These are phyloP conservation scores for Sphinx pinastri DNA, from an alignment of 2,888 invertebrate genomes.

Conservation along the genomic window DNA sequence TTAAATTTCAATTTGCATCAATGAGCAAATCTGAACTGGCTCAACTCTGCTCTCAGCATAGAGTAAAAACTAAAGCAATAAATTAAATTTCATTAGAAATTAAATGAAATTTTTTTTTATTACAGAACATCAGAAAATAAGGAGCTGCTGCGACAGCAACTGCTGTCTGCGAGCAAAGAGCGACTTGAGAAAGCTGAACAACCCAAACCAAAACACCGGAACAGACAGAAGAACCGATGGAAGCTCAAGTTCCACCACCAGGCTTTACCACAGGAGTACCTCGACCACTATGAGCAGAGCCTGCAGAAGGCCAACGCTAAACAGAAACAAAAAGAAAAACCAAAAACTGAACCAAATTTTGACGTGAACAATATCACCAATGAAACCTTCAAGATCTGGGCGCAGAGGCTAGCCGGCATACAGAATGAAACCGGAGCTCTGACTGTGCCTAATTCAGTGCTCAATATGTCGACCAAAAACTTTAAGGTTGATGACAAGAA, in stretches of 20 bases:
- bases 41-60: too few relatives aligned
- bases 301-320: slow-evolving; percentile 82
- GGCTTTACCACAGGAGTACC: slow-evolving; percentile 90
- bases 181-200: slow-evolving; percentile 63
- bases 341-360: slow-evolving; percentile 67
- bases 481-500: slow-evolving; percentile 63
- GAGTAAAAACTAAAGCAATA: too few relatives aligned
- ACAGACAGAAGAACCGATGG: slow-evolving; percentile 87
- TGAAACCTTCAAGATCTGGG: slow-evolving; percentile 89
- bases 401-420: slow-evolving; percentile 89
- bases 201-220: slow-evolving; percentile 67
- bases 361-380: slow-evolving; percentile 78
- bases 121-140: slow-evolving; percentile 76
- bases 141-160: slow-evolving; percentile 73
- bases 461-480: slow-evolving; percentile 59
- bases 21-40: too few relatives aligned
- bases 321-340: slow-evolving; percentile 59
- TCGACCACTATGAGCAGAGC: slow-evolving; percentile 91
- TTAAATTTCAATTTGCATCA: too few relatives aligned
- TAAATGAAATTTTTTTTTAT: slow-evolving; percentile 33
- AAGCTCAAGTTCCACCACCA: slow-evolving; percentile 92
- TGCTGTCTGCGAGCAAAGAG: slow-evolving; percentile 73
- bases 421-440: slow-evolving; percentile 82
- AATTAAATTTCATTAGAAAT: too few relatives aligned
- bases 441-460: slow-evolving; percentile 56